Conservation (phyloP, 2,113 vertebrate species). For the Albula glossodonta region DNA sequence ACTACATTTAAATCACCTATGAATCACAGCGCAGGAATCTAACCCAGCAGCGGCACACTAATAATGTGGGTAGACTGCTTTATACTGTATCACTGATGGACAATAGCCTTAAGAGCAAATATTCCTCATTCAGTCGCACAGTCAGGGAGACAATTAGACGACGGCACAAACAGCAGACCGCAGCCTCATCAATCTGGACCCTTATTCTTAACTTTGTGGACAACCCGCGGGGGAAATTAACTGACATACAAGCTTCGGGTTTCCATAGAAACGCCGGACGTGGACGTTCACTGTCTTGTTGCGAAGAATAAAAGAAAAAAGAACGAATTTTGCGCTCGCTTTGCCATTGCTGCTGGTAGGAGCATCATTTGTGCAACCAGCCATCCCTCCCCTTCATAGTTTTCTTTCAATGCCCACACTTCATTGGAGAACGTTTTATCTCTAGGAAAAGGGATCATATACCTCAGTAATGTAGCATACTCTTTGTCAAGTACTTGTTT, state of each 20-base stretch:
- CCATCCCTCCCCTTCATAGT: not conserved
- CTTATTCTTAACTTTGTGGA: constrained; percentile 32
- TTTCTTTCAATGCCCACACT: not conserved
- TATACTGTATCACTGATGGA: not conserved
- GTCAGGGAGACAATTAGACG: constrained; percentile 30
- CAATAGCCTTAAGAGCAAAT: not conserved
- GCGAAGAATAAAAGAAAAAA: constrained; percentile 28
- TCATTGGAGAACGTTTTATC: not conserved
- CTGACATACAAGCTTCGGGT: constrained; percentile 59
- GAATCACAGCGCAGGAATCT: not conserved
- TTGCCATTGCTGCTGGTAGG: not conserved
- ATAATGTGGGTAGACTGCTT: not conserved
- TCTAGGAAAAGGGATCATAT: not conserved
- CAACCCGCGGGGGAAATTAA: constrained; percentile 64
- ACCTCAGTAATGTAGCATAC: not conserved
- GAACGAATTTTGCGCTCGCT: constrained; percentile 1
- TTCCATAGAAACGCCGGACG: constrained; percentile 68
- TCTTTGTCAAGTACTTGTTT: not conserved
- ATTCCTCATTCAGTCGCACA: constrained; percentile 25
- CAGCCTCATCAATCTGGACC: constrained; percentile 45
- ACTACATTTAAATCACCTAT: constrained; percentile 11
- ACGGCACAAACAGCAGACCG: constrained; percentile 25
- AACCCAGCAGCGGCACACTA: not conserved
- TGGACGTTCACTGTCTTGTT: constrained; percentile 54
- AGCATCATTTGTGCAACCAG: not conserved